Conservation (phyloP, 2,113 vertebrate species). For the Uropsilus gracilis region DNA sequence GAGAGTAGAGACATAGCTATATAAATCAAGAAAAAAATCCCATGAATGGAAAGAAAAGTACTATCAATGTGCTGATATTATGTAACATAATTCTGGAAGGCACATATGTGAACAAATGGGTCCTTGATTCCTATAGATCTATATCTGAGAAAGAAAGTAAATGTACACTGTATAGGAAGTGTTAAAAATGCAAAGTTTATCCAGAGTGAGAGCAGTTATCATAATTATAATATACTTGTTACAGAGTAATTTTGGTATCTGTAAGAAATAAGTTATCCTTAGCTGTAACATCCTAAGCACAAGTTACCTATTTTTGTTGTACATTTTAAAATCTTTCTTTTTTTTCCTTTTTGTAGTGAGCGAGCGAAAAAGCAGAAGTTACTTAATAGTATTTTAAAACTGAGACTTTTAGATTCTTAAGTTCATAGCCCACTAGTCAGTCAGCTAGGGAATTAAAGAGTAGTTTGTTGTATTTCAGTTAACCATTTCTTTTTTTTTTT, state of each 20-base stretch:
- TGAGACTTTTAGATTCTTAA: neutral
- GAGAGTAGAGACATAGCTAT: slow-evolving; percentile 34
- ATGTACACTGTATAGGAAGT: neutral
- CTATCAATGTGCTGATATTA: slow-evolving; percentile 58
- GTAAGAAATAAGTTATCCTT: neutral
- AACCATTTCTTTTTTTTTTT: slow-evolving; percentile 34
- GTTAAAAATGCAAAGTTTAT: slow-evolving; percentile 47
- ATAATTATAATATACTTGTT: slow-evolving; percentile 32
- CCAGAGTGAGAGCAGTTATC: slow-evolving; percentile 10
- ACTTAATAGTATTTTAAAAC: slow-evolving; percentile 38
- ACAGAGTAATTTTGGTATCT: slow-evolving; percentile 22
- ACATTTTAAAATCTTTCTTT: neutral
- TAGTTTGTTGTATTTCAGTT: slow-evolving; percentile 24
- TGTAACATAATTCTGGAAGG: slow-evolving; percentile 61
- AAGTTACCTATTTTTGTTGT: neutral
- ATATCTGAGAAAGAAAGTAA: slow-evolving; percentile 26
- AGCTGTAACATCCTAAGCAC: neutral
- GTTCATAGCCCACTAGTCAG: neutral
- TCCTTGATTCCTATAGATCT: slow-evolving; percentile 47
- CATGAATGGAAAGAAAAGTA: slow-evolving; percentile 46
- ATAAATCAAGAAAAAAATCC: slow-evolving; percentile 24
- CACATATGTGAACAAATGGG: slow-evolving; percentile 49
- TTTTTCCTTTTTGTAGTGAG: neutral
- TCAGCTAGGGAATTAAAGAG: neutral
- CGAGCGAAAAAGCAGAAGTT: slow-evolving; percentile 5